Percentiles rank a stretch among this genome's conserved stretches.
Evolutionary conservation across 2,113 vertebrate genomes (phyloP).

Genomic region (Protobothrops flavoviridis): DNA sequence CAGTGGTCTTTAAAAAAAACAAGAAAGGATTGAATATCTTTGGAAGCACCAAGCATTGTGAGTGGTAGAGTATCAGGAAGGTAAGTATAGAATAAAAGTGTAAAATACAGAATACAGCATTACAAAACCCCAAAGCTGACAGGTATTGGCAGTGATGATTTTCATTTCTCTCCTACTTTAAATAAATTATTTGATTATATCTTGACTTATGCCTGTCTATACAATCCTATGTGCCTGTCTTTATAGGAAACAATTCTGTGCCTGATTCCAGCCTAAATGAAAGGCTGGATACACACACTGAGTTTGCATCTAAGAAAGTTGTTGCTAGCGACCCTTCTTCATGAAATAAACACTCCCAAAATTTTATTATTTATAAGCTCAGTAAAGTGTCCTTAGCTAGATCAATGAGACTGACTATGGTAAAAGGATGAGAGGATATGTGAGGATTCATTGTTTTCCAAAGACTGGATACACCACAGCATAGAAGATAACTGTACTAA

Average conservation of each 20-base stretch:
- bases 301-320: constrained; percentile 16
- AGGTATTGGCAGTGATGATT: neutral
- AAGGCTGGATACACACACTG: constrained; percentile 1
- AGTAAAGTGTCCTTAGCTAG: constrained; percentile 20
- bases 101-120: neutral
- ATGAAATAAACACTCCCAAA: constrained; percentile 31
- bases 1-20: neutral
- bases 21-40: neutral
- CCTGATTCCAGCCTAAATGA: constrained; percentile 16
- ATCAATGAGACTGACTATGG: constrained; percentile 16
- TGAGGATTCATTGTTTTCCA: neutral
- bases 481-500: neutral
- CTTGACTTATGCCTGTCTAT: constrained; percentile 2
- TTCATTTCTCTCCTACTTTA: neutral
- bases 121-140: neutral
- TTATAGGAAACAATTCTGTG: constrained; percentile 6
- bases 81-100: neutral
- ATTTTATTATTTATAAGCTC: constrained; percentile 24
- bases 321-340: neutral
- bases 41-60: neutral
- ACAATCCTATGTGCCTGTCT: neutral
- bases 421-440: constrained; percentile 9
- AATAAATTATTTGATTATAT: neutral
- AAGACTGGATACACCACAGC: neutral
- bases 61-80: neutral